These are phyloP conservation scores for Chaenodraco wilsoni DNA, from an alignment of 2,797 vertebrate genomes.

Conservation along the genomic window DNA sequence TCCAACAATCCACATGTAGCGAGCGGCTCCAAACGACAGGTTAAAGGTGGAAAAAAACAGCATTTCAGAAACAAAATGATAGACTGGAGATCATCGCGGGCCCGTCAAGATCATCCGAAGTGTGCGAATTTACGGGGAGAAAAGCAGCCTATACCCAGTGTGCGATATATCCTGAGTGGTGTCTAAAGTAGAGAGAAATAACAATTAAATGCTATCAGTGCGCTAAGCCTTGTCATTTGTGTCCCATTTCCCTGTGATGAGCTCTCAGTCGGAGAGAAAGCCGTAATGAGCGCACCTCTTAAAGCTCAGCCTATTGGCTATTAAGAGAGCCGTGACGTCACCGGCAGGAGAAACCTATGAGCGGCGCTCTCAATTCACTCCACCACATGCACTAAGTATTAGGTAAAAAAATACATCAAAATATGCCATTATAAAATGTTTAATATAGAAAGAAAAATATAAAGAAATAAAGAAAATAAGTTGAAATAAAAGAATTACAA, in stretches of 20 bases:
- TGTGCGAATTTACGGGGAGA: constrained; percentile 10
- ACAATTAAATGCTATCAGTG: constrained; percentile 16
- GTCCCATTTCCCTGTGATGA: constrained; percentile 42
- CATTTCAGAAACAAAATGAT: constrained; percentile 49
- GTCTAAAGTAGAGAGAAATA: constrained; percentile 26
- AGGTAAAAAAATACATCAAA: background rate
- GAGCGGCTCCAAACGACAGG: constrained; percentile 39
- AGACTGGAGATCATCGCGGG: constrained; percentile 42
- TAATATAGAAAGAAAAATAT: background rate
- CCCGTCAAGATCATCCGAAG: constrained; percentile 43
- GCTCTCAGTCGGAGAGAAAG: constrained; percentile 47
- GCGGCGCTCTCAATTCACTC: constrained; percentile 43
- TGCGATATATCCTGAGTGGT: constrained; percentile 42
- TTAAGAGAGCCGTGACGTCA: constrained; percentile 85
- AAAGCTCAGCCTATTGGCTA: constrained; percentile 81
- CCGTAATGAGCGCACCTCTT: constrained; percentile 85
- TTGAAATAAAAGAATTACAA: too few species aligned
- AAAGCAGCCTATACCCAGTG: background rate
- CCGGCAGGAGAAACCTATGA: constrained; percentile 79
- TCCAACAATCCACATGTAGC: constrained; percentile 68
- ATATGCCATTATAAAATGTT: background rate
- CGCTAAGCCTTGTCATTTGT: constrained; percentile 39
- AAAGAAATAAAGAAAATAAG: too few species aligned
- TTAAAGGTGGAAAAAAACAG: constrained; percentile 20
- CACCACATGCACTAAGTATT: background rate